Conservation (phyloP, 2,113 vertebrate genomes). For the Eidolon helvum region DNA sequence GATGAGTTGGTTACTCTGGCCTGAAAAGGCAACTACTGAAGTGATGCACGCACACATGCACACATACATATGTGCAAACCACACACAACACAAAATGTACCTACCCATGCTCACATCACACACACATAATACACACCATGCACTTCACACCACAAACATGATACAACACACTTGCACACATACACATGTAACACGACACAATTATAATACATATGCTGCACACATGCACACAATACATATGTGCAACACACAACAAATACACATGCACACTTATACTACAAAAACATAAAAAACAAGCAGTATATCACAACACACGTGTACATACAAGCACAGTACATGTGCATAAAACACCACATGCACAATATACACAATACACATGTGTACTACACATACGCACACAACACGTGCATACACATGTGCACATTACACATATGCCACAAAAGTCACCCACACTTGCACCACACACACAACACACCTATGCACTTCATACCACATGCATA, state of each 20-base stretch:
- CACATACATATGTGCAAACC: not conserved
- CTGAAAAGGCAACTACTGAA: not conserved
- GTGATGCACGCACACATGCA: not conserved
- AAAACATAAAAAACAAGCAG: not conserved
- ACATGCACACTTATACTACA: not conserved
- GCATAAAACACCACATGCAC: not conserved
- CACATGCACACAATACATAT: too few relatives aligned
- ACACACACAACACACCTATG: not conserved
- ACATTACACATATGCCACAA: not conserved
- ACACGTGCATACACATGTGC: not conserved
- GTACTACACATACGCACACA: not conserved
- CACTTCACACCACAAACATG: not conserved
- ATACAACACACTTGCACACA: not conserved
- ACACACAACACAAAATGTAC: not conserved
- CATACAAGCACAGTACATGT: not conserved
- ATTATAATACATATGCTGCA: not conserved
- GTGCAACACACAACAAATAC: not conserved
- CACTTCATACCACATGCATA: not conserved
- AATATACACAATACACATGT: not conserved
- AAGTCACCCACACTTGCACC: not conserved
- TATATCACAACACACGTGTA: not conserved
- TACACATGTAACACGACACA: not conserved
- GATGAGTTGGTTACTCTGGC: not conserved
- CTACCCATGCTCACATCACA: not conserved
- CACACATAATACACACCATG: not conserved